phyloP scores from a whole-genome alignment of 2,113 vertebrate genomes.

The Rhinolophus ferrumequinum region DNA sequence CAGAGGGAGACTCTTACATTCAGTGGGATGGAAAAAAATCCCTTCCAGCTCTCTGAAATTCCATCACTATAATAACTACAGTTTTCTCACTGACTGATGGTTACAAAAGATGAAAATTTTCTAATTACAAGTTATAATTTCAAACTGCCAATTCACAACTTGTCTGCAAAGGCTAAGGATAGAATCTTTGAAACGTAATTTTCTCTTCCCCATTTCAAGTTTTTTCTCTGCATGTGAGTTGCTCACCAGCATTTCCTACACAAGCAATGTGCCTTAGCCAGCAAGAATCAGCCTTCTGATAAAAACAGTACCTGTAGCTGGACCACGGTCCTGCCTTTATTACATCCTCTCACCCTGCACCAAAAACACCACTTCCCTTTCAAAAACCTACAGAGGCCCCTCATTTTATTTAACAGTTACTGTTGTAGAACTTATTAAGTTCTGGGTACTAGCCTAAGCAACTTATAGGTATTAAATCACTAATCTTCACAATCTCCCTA shows the following conservation, averaged over 20 bases:
- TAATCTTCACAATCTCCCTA: background rate
- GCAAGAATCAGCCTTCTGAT: background rate
- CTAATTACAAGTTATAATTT: constrained; percentile 41
- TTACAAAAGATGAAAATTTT: background rate
- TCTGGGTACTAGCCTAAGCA: background rate
- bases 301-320: background rate
- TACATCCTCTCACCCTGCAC: background rate
- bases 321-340: background rate
- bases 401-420: background rate
- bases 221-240: background rate
- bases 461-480: constrained; percentile 2
- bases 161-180: background rate
- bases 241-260: background rate
- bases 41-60: constrained; percentile 16
- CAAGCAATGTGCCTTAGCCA: background rate
- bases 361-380: background rate
- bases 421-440: background rate
- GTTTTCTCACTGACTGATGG: background rate
- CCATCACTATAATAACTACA: background rate
- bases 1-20: background rate
- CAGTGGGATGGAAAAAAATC: background rate
- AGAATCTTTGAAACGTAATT: background rate
- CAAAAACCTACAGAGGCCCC: background rate
- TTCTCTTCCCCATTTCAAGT: background rate
- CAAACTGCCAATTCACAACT: background rate